phyloP scores from a whole-genome alignment of 2,888 invertebrate species.

The Drosophila borborema region DNA sequence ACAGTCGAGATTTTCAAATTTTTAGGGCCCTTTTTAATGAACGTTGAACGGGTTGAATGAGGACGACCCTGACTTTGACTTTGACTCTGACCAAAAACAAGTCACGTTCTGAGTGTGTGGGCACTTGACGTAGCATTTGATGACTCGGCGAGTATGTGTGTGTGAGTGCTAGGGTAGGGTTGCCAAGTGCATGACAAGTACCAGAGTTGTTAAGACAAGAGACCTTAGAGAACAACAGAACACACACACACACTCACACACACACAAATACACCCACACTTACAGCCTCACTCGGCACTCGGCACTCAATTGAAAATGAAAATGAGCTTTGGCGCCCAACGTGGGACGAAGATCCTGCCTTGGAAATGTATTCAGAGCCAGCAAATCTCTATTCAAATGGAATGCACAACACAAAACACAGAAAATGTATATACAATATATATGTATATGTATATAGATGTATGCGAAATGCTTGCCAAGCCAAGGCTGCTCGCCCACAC shows the following conservation, averaged over 20 bases:
- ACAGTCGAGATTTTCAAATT: conserved; percentile 18
- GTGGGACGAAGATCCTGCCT: conserved; percentile 13
- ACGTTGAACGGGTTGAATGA: background rate
- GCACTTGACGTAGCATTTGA: conserved; percentile 46
- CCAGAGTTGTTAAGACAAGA: conserved; percentile 37
- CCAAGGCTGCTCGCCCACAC: conserved; percentile 23
- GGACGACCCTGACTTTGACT: conserved; percentile 78
- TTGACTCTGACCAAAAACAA: conserved; percentile 46
- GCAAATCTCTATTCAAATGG: conserved; percentile 33
- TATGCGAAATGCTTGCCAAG: conserved; percentile 11
- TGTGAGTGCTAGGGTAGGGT: conserved; percentile 17
- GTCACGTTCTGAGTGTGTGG: conserved; percentile 60
- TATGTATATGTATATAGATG: background rate
- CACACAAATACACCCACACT: background rate
- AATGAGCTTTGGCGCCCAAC: conserved; percentile 32
- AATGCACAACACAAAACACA: conserved; percentile 11
- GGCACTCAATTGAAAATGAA: conserved; percentile 60
- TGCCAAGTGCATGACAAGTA: conserved; percentile 49
- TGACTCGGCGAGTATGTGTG: conserved; percentile 19
- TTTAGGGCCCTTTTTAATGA: conserved; percentile 10
- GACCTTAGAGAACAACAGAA: conserved; percentile 57
- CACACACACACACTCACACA: background rate
- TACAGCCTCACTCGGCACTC: conserved; percentile 34
- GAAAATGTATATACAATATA: background rate
- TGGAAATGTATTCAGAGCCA: conserved; percentile 39